Evolutionary conservation across 2,797 vertebrate genomes (phyloP), one percentile per base, ranked within the genome.

Genomic region (Xiphophorus birchmanni): DNA sequence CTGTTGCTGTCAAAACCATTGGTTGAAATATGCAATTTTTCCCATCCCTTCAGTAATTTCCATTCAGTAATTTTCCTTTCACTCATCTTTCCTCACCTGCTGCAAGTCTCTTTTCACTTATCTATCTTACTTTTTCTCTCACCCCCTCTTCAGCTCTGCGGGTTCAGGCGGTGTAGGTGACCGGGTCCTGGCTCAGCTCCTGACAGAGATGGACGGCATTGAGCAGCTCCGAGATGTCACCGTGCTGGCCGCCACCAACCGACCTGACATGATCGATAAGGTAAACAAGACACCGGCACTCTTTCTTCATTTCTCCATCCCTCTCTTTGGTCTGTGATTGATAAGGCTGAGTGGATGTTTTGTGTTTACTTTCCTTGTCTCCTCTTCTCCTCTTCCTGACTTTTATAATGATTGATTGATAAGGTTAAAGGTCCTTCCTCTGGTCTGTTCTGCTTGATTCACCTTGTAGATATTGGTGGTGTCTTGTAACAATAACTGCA

Each of bases 201-300:
- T 99, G 88, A 99, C 98, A 0, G 98, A 99, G 96, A 98, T 99
- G 97, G 98, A 99, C 88, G 98, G 98, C 80, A 95, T 99, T 37
- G 97, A 99, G 78, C 98, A 97, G 89, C 96, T 99, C 82, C 96
- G 95, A 80, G 96, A 97, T 2, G 98, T 99, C 94, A 98, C 97
- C 0, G 92, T 99, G 88, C 92, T 99, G 93, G 98, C 98, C 63
- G 98, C 98, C 88, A 99, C 98, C 13, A 99, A 99, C 95, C 96
- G 98, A 47, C 98, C 98, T 0, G 98, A 99, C 94, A 96, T 97
- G 95, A 98, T 99, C 86, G 98, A 99, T 94, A 97, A 99, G 98
- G 98, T 99, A 97, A 91, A 87, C 83, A 76, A 71, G 80, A 85
- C 58, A 74, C 79, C n/a, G 48, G 58, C 83, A 58, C 83, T 82